Evolutionary conservation across 2,113 vertebrate genomes (phyloP), one percentile per base, ranked within the genome.

Genomic region (Labeo rohita): DNA sequence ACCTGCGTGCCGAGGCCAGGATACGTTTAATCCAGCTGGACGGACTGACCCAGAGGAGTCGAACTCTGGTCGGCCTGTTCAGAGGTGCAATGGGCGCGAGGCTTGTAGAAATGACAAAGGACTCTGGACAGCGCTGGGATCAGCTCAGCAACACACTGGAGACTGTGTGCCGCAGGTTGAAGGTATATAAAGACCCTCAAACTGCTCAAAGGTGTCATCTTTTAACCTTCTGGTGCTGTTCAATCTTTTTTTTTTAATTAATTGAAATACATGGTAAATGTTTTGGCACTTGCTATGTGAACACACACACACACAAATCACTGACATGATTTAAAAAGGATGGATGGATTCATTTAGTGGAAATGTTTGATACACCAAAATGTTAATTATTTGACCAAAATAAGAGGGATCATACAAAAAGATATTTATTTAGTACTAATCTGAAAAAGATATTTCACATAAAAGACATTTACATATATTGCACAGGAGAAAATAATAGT

Each of bases 81-180:
- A 66, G 74, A 16, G 92, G 90, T 3, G 59, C 81, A 65, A 89
- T 90, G 92, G 77, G 73, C 47, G 16, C 89, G 1, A 86, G 92
- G 18, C 90, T 96, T 72, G 87, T 91, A 23, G 88, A 89, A 0
- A 54, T 89, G 0, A 84, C 92, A 3, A 91, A 91, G 83, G 90
- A 93, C 4, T 89, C 93, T 8, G 92, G 94, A 3, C 87, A 13
- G 2, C 91, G 94, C 21, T 96, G 93, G 94, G 94, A 96, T 49
- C 49, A 85, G 0, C 87, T 95, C 10, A 93, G 75, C 13, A 39
- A 52, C 68, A 89, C 85, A 2, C 81, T 94, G 75, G 91, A 94
- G 7, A 86, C 87, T 3, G 47, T 93, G 70, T 89, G 84, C 1
- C 87, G 72, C 3, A 75, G 87, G 5, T 91, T 96, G 8, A 91